Conservation (phyloP, 2,113 vertebrate genomes). For the Nematolebias whitei region DNA sequence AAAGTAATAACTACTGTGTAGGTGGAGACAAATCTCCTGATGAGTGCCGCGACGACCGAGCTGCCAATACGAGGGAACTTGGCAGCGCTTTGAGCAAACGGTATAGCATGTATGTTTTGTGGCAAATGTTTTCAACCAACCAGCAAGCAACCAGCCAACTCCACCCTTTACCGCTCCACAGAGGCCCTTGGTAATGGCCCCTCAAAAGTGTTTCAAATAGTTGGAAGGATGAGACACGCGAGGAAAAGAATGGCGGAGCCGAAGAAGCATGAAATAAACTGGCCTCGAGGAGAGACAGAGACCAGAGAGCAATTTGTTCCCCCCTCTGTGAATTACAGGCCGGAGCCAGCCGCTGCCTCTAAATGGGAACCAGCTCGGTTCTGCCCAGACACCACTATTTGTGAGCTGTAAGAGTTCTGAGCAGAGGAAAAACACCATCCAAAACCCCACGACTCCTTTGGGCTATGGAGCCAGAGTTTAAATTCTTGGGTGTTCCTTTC, state of each 20-base stretch:
- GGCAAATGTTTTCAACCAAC: slow-evolving; percentile 43
- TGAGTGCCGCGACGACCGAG: slow-evolving; percentile 28
- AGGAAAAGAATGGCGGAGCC: slow-evolving; percentile 53
- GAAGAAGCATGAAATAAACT: slow-evolving; percentile 66
- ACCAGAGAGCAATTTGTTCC: slow-evolving; percentile 74
- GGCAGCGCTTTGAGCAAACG: background rate
- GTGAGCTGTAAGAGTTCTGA: slow-evolving; percentile 64
- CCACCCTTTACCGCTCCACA: slow-evolving; percentile 44
- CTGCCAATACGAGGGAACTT: slow-evolving; percentile 2
- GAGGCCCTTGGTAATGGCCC: slow-evolving; percentile 54
- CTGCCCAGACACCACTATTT: slow-evolving; percentile 65
- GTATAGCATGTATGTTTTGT: slow-evolving; percentile 35
- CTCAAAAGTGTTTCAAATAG: slow-evolving; percentile 65
- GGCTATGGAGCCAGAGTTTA: slow-evolving; percentile 43
- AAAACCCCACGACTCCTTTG: slow-evolving; percentile 66
- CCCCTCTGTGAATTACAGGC: slow-evolving; percentile 65
- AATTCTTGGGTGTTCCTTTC: slow-evolving; percentile 67
- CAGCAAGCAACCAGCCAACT: slow-evolving; percentile 25
- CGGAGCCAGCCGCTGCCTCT: slow-evolving; percentile 68
- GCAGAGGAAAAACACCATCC: slow-evolving; percentile 47
- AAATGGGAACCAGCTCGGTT: slow-evolving; percentile 67
- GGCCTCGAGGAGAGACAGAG: slow-evolving; percentile 62
- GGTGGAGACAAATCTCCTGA: slow-evolving; percentile 34
- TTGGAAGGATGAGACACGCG: slow-evolving; percentile 63
- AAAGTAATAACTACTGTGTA: slow-evolving; percentile 26